Evolutionary conservation across 2,797 vertebrate species (phyloP), one percentile per base, ranked within the genome.

Genomic region (Lepilemur septentrionalis): DNA sequence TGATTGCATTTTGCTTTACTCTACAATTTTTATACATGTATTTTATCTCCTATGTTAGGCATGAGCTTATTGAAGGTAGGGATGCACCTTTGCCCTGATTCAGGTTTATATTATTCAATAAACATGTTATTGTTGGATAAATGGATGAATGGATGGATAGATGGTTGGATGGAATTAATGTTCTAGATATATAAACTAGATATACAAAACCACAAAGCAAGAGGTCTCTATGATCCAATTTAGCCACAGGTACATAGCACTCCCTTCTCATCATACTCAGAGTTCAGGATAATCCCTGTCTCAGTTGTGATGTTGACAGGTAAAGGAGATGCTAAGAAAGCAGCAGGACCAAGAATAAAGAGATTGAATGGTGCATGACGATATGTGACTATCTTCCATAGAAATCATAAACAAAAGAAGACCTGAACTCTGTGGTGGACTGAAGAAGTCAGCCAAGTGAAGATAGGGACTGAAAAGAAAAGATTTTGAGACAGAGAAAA

Each of bases 11-110:
- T 86, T 81, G 17, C 35, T 50, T 72, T 76, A 69, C 5, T 82
- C 30, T 69, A 25, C 70, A 80, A 46, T 75, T 92, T 96, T 70
- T 79, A 9, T 57, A 48, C 12, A 22, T n/a, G 88, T 46, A 61
- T 25, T 87, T 85, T 52, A 65, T 72, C 57, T 83, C 35, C 43
- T 65, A 32, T 38, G 23, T 43, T 84, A 55, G 41, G 12, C n/a
- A 14, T 84, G 38, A 94, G 55, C 6, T 93, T 50, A 83, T 0
- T 22, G 72, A 93, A 96, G 17, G n/a, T 72, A 92, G 2, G 46
- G n/a, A 81, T 91, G 95, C 61, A 38, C 69, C 23, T 90, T 57
- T 88, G 48, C 41, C 50, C 63, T 75, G 43, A 93, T 78, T 95
- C 52, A 67, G 46, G 2, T 79, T 75, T 92, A 15, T 65, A 63